Percentiles rank a stretch among this genome's conserved stretches.
phyloP scores from a whole-genome alignment of 2,797 vertebrate genomes.

The Mico argentatus region DNA sequence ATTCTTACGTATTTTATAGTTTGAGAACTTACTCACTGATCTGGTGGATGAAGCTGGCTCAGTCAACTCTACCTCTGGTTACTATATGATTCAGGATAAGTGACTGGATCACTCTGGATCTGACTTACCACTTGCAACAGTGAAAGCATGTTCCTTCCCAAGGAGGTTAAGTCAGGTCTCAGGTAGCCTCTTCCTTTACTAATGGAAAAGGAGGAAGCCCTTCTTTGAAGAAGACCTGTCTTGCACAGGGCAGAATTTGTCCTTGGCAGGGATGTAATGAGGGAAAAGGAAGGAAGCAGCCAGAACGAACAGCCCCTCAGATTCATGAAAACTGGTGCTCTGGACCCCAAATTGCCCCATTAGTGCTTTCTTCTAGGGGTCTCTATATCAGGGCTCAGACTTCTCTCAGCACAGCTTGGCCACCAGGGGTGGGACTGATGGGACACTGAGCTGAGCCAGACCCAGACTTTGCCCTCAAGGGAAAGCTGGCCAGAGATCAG shows the following conservation, averaged over 20 bases:
- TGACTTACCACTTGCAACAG: background rate
- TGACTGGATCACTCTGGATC: background rate
- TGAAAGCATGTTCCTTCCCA: no score
- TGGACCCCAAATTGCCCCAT: background rate
- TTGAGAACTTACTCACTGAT: no score
- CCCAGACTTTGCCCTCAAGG: background rate
- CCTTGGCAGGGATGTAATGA: background rate
- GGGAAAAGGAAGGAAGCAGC: background rate
- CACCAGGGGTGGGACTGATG: no score
- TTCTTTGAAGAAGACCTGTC: background rate
- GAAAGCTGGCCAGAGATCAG: background rate
- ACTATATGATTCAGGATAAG: background rate
- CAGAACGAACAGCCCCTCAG: background rate
- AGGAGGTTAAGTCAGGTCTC: background rate
- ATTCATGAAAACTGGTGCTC: rapidly evolving
- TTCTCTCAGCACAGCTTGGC: background rate
- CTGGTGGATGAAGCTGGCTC: background rate
- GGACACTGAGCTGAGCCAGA: background rate
- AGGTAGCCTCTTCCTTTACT: background rate
- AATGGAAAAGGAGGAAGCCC: background rate
- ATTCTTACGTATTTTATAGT: rapidly evolving
- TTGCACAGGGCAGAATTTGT: background rate
- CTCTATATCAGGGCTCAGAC: background rate
- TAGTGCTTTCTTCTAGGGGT: background rate
- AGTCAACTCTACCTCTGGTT: background rate